phyloP scores from a whole-genome alignment of 2,797 vertebrate genomes.

The Arrhamphus sclerolepis region DNA sequence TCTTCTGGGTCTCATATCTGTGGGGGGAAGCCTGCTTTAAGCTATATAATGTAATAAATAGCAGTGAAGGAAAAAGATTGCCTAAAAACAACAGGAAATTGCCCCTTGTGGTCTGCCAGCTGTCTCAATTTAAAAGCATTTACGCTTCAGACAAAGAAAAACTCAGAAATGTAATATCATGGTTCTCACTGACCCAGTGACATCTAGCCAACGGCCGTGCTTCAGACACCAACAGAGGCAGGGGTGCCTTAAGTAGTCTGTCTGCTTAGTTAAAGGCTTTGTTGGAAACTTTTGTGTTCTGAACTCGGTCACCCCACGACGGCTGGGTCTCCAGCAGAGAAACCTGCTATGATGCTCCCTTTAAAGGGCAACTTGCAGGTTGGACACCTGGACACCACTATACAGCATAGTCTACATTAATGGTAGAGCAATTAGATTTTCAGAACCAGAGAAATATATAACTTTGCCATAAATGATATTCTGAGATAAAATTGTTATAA shows the following conservation, averaged over 20 bases:
- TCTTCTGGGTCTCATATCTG: constrained; percentile 45
- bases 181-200: constrained; percentile 50
- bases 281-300: constrained; percentile 25
- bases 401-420: too few species aligned
- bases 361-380: too few species aligned
- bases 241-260: constrained; percentile 49
- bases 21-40: constrained; percentile 46
- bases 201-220: constrained; percentile 47
- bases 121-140: constrained; percentile 65
- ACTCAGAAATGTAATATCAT: constrained; percentile 70
- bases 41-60: constrained; percentile 60
- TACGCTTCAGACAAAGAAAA: constrained; percentile 65
- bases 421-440: too few species aligned
- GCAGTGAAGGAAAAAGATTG: constrained; percentile 43
- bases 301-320: constrained; percentile 60
- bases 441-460: too few species aligned
- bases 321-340: constrained; percentile 26
- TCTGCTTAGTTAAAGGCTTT: constrained; percentile 46
- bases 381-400: too few species aligned
- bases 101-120: constrained; percentile 48
- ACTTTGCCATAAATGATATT: too few species aligned
- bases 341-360: background rate
- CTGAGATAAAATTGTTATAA: too few species aligned
- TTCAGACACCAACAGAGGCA: constrained; percentile 18
- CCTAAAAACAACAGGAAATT: constrained; percentile 78